Conservation (phyloP, 2,797 vertebrate genomes). For the Naso thynnoides region DNA sequence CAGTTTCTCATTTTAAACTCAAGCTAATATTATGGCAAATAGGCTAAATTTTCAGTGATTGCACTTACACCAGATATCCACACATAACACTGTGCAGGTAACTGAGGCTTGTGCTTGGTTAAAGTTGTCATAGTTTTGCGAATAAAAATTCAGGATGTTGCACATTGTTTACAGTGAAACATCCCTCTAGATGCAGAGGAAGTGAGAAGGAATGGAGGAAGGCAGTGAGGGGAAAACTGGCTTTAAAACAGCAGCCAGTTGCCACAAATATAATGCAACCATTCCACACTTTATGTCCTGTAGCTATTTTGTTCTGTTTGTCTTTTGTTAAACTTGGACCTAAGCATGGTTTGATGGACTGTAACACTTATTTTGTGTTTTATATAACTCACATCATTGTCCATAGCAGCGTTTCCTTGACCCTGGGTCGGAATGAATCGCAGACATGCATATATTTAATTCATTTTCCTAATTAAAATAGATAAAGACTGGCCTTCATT, state of each 20-base stretch:
- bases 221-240: neutral
- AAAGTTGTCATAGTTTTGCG: neutral
- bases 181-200: neutral
- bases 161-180: neutral
- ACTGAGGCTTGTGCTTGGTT: neutral
- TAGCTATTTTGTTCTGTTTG: neutral
- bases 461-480: too few species aligned
- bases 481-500: too few species aligned
- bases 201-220: neutral
- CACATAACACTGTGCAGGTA: neutral
- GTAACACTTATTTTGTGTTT: conserved; percentile 13
- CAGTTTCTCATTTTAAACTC: conserved; percentile 3
- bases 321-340: conserved; percentile 6
- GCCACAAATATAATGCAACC: conserved; percentile 5
- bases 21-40: conserved; percentile 10
- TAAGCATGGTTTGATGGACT: conserved; percentile 4
- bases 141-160: conserved; percentile 11
- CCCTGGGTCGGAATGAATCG: too few species aligned
- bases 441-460: too few species aligned
- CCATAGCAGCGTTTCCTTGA: neutral
- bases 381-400: neutral
- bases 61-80: neutral
- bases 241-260: conserved; percentile 17
- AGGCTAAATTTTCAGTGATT: neutral
- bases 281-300: neutral